Evolutionary conservation across 2,113 vertebrate genomes (phyloP).

Genomic region (Mirounga angustirostris): DNA sequence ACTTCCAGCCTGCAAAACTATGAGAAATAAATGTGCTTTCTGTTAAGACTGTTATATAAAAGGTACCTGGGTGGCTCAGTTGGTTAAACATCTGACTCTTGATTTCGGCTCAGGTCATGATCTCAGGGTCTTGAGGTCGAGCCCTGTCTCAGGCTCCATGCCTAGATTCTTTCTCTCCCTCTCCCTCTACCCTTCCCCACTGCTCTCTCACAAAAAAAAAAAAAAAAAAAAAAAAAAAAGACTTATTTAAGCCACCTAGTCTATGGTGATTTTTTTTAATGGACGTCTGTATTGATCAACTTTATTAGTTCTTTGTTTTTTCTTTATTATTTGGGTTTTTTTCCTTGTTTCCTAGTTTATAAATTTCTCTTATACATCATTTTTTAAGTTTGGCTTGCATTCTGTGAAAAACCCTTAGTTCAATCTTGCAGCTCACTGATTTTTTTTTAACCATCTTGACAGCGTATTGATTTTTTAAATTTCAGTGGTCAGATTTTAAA

Average conservation of each 20-base stretch:
- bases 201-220: neutral
- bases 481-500: neutral
- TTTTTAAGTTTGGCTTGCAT: neutral
- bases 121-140: neutral
- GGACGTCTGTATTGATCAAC: neutral
- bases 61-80: neutral
- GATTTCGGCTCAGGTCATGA: neutral
- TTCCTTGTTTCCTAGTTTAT: neutral
- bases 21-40: neutral
- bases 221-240: too few relatives aligned
- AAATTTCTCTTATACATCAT: constrained; percentile 19
- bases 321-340: neutral
- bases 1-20: neutral
- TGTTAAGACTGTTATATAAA: neutral
- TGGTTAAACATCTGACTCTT: neutral
- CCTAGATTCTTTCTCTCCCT: neutral
- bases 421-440: neutral
- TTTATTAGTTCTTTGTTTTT: neutral
- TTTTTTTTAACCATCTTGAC: neutral
- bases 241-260: neutral
- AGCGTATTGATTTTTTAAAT: neutral
- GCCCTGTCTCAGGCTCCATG: neutral
- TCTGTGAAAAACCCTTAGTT: neutral
- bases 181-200: neutral
- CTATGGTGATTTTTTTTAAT: neutral